Base-by-base conservation (phyloP, 2,797 vertebrate species). In the Mormyrops attenuatus region DNA sequence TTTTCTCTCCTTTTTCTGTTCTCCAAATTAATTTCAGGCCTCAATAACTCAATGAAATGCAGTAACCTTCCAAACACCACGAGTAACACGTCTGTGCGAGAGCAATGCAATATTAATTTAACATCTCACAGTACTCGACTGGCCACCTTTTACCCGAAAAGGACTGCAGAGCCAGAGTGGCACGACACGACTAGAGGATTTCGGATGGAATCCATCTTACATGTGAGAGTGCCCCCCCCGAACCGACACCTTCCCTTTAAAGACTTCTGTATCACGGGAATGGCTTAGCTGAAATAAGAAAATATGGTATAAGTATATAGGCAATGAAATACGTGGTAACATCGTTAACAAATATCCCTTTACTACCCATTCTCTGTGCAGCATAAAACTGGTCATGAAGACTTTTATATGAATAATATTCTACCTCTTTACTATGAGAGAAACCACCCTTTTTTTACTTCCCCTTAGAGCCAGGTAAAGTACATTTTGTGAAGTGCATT, bases 1-100 rank as follows among this genome's bases (percentile, higher is more conserved):
- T 92, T 91, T 88, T 22, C 60, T 89, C 63, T 89, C 92, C 90
- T 38, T 38, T 77, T 41, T 77, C 38, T 44, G 73, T 77, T 77
- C 15, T 77, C 17, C 73, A 93, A 94, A 93, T 94, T 94, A 92
- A 94, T 95, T 95, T 95, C 93, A 94, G 93, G 94, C 94, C 91
- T 94, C 92, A 89, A 87, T 52, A 52, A 11, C 44, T 50, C 84
- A 85, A 26, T 92, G 92, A 94, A 91, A 92, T 89, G 90, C 92
- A 91, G 92, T 93, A 93, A 91, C 88, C 92, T 93, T 92, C 91
- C 91, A 91, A 85, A 90, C 88, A 91, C 89, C 88, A 90, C 92
- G 77, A 90, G 87, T 89, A 87, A 91, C 87, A 92, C 90, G 88
- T 91, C 91, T 77, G 89, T 91, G 91, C 73, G 52, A 53, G 85